Conservation (phyloP, 2,888 invertebrate genomes). For the Bruchidius siliquastri region DNA sequence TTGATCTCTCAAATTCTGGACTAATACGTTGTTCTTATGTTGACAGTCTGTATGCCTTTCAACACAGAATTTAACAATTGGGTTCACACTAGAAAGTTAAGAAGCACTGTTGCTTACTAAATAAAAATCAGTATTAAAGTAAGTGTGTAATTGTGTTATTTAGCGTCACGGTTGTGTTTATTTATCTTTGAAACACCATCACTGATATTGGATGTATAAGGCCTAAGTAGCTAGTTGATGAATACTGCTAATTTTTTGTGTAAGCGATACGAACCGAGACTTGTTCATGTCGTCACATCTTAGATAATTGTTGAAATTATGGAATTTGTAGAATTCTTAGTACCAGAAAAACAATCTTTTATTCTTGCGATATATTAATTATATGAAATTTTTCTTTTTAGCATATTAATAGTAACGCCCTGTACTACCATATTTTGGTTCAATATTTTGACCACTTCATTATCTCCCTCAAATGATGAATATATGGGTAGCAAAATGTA, state of each 20-base stretch:
- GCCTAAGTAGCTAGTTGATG: neutral
- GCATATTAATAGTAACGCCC: no score
- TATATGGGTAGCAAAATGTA: no score
- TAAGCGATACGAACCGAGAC: no score
- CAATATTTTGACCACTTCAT: no score
- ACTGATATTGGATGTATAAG: neutral
- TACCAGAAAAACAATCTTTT: neutral
- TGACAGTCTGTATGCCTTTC: neutral
- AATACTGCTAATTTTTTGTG: neutral
- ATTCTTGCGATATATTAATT: no score
- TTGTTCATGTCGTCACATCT: neutral
- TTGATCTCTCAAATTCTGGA: no score
- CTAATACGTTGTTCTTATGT: no score
- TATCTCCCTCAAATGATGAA: no score
- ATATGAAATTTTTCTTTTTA: no score
- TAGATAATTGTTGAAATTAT: neutral
- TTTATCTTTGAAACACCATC: neutral
- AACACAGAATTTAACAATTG: neutral
- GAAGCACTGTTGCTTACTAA: neutral
- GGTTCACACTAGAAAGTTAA: neutral
- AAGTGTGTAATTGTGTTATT: neutral
- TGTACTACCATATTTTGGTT: no score
- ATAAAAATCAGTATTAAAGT: neutral
- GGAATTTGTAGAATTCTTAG: neutral
- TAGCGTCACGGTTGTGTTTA: neutral